phyloP scores from a whole-genome alignment of 2,113 vertebrate species.

The Trogon surrucura region DNA sequence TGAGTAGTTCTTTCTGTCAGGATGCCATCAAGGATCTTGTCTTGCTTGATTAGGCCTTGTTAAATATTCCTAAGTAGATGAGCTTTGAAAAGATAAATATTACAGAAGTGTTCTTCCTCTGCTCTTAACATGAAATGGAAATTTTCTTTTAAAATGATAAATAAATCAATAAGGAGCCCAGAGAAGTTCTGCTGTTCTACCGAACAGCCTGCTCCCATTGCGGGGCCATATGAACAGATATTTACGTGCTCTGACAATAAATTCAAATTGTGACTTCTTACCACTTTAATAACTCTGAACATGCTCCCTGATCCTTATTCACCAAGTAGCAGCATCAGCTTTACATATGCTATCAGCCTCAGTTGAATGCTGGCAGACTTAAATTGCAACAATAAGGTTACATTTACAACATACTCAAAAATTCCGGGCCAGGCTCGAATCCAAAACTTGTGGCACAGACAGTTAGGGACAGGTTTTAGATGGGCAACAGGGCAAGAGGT shows the following conservation, averaged over 20 bases:
- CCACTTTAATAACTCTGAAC: not conserved
- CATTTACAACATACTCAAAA: not conserved
- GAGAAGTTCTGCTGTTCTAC: not conserved
- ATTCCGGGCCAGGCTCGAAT: not conserved
- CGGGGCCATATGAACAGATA: not conserved
- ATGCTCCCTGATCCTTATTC: not conserved
- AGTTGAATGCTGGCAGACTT: not conserved
- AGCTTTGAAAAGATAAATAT: not conserved
- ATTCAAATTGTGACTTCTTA: not conserved
- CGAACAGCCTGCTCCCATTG: not conserved
- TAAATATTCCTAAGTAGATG: not conserved
- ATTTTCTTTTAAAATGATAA: not conserved
- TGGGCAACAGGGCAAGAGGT: not conserved
- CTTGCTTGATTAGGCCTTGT: slow-evolving; percentile 36
- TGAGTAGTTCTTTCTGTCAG: not conserved
- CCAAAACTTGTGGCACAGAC: not conserved
- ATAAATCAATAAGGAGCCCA: not conserved
- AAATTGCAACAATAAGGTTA: not conserved
- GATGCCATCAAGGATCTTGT: not conserved
- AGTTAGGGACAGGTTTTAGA: not conserved
- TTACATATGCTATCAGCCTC: accelerated
- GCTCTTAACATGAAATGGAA: not conserved
- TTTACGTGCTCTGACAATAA: not conserved
- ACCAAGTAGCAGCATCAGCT: not conserved
- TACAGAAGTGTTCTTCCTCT: not conserved